These are phyloP conservation scores for Plecotus auritus DNA, from an alignment of 2,113 vertebrate genomes.

Conservation along the genomic window DNA sequence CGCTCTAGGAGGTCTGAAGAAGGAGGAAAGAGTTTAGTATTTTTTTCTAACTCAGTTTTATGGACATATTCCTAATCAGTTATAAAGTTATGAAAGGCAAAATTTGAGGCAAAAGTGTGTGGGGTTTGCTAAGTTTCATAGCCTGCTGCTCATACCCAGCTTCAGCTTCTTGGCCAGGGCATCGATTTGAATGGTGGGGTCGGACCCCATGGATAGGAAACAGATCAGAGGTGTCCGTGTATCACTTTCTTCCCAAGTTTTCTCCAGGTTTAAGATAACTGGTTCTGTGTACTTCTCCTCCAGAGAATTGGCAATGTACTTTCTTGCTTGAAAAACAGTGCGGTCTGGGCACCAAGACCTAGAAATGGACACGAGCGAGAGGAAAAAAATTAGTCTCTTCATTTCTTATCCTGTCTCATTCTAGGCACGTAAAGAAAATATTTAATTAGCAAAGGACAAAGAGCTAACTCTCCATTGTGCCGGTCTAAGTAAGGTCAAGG, in stretches of 20 bases:
- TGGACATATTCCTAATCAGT: neutral
- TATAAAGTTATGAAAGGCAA: neutral
- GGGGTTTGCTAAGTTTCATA: neutral
- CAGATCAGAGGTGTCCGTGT: slow-evolving; percentile 81
- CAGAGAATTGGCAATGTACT: slow-evolving; percentile 81
- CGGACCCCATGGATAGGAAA: slow-evolving; percentile 85
- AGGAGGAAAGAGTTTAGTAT: neutral
- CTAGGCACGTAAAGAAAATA: neutral
- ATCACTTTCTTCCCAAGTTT: slow-evolving; percentile 85
- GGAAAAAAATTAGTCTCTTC: slow-evolving; percentile 38
- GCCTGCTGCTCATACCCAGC: slow-evolving; percentile 76
- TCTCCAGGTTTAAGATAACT: slow-evolving; percentile 82
- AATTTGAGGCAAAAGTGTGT: neutral
- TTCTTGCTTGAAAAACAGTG: slow-evolving; percentile 83
- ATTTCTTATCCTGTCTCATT: neutral
- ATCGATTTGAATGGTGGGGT: slow-evolving; percentile 82
- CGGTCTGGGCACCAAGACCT: slow-evolving; percentile 87
- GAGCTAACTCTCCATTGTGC: neutral
- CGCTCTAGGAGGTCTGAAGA: neutral
- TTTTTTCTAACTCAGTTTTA: neutral
- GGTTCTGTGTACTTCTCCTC: slow-evolving; percentile 83
- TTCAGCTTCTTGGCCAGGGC: slow-evolving; percentile 81
- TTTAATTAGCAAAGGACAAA: slow-evolving; percentile 3
- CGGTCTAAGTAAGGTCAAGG: neutral
- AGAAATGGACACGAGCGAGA: slow-evolving; percentile 49